Evolutionary conservation across 2,113 vertebrate genomes (phyloP), one percentile per base, ranked within the genome.

Genomic region (Nipponia nippon): DNA sequence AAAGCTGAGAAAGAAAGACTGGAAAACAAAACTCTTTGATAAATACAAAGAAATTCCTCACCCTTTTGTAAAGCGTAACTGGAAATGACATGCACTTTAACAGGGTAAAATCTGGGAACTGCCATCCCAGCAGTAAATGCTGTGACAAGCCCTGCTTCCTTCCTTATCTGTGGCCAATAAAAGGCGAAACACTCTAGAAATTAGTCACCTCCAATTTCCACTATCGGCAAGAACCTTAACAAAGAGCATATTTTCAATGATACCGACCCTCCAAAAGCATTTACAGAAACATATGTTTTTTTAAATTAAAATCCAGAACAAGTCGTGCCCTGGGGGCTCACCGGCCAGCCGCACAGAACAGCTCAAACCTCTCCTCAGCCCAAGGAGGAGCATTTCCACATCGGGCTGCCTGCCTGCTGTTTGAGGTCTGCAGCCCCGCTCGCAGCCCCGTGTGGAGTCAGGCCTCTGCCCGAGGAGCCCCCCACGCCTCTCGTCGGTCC

Each of bases 331-430:
- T 8, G 10, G 16, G 53, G 42, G 26, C 40, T 85, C 61, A 13
- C 32, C 0, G 3, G 34, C 65, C 69, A 47, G 40, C 0, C 0
- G 9, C 0, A 2, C 47, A 80, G 47, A 70, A 56, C 10, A 56
- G 26, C 14, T 72, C 72, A 69, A 69, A 76, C 23, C 38, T 71
- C 36, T 83, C 25, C 56, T 36, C 66, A 83, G 42, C 32, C n/a
- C 47, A 34, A 29, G 38, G 50, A 61, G 49, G 9, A 75, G 12
- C 40, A 46, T 52, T 79, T 47, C 9, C 3, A 66, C 29, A 71
- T 23, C 42, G 7, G 11, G 6, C 58, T 62, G 44, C 7, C 20
- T 77, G 73, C 38, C 61, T 55, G 47, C 6, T 13, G 6, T 19
- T 22, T 19, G 38, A 49, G 52, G 75, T 53, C 3, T 50, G 49